Evolutionary conservation across 1,140 invertebrate genomes (phyloP), one percentile per base, ranked within the genome.

Genomic region (Proales similis): DNA sequence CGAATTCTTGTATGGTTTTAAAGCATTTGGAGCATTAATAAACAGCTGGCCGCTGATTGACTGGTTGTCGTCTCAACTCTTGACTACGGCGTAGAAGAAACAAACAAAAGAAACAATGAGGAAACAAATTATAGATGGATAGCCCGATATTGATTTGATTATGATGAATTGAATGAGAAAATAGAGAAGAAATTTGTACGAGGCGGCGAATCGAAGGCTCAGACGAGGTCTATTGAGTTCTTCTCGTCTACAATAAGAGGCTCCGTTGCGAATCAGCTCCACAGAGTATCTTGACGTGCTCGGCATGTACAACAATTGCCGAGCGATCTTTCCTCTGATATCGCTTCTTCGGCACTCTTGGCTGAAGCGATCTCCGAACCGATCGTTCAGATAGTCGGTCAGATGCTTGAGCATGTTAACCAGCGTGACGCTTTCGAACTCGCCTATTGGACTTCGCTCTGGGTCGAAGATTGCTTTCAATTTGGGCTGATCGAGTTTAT

Each of bases 181-280:
- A 42, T 57, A 57, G 29, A 57, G 30, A 22, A 57, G 24, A 57
- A 57, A 57, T 57, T 57, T 57, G 22, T 57, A 42, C 1, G 51
- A 57, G 12, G 51, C 51, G 7, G 45, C 17, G 14, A 29, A 26
- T 57, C 51, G 29, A 17, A 57, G 22, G 32, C 22, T 39, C 5
- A 57, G 5, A 29, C 19, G 12, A 29, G 51, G 33, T 39, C 32
- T 53, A 5, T n/a, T 26, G 9, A 3, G 19, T 14, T 53, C 27
- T 42, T n/a, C n/a, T n/a, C n/a, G n/a, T n/a, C n/a, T n/a, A n/a
- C n/a, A n/a, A n/a, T n/a, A n/a, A n/a, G n/a, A n/a, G n/a, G n/a
- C n/a, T n/a, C n/a, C n/a, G n/a, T n/a, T n/a, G n/a, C n/a, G n/a
- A n/a, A n/a, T n/a, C n/a, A n/a, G n/a, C n/a, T n/a, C n/a, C n/a